phyloP scores from a whole-genome alignment of 1,140 invertebrate genomes.

The Bombyx mandarina region DNA sequence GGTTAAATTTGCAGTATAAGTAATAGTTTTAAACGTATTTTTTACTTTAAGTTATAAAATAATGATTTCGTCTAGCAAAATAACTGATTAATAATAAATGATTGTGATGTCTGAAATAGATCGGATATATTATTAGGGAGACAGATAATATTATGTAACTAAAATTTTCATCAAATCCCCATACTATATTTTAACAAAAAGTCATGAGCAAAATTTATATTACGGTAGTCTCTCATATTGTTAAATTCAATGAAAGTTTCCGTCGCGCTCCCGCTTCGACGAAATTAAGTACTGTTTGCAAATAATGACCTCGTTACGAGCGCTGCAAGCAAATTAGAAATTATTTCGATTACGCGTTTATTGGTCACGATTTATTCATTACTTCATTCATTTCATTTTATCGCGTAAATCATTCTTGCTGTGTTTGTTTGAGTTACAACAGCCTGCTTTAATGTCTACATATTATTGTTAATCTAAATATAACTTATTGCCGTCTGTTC shows the following conservation, averaged over 20 bases:
- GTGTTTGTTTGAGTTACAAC: no score
- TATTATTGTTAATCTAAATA: no score
- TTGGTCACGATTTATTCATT: constrained; percentile 15
- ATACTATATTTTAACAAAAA: background rate
- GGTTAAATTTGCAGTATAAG: no score
- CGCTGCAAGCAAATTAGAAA: constrained; percentile 27
- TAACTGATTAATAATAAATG: background rate
- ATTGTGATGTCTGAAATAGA: background rate
- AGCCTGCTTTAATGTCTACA: no score
- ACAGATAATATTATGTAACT: background rate
- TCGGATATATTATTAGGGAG: background rate
- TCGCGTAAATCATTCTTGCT: no score
- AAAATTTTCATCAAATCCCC: background rate
- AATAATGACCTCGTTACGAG: constrained; percentile 36
- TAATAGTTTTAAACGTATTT: no score
- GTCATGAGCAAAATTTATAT: constrained; percentile 9
- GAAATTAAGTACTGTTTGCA: constrained; percentile 18
- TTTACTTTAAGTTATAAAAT: no score
- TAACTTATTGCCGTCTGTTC: no score
- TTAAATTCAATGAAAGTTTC: constrained; percentile 36
- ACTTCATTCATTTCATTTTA: background rate
- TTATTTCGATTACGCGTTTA: constrained; percentile 16
- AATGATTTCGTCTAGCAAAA: background rate
- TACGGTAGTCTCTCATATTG: constrained; percentile 10
- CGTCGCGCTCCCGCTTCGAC: constrained; percentile 22